A percentile compares a stretch with the other conserved stretches of the same genome.
phyloP scores from a whole-genome alignment of 1,140 invertebrate genomes.

The Phymorhynchus buccinoides region DNA sequence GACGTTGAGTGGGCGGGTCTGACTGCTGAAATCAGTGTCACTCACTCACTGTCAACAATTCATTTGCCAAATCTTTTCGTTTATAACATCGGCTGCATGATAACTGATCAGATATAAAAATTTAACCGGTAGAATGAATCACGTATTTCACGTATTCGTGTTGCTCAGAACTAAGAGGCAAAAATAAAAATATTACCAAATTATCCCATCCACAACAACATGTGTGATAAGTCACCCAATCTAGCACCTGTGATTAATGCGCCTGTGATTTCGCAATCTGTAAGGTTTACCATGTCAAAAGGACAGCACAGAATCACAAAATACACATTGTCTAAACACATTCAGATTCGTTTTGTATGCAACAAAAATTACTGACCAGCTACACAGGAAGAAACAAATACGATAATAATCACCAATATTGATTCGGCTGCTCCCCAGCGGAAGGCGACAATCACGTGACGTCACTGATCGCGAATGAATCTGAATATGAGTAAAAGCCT shows the following conservation, averaged over 20 bases:
- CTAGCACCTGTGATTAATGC: neutral
- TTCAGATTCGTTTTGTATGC: neutral
- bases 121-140: too few species aligned
- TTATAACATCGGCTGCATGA: too few species aligned
- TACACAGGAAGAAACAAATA: neutral
- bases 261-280: neutral
- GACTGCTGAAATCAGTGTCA: neutral
- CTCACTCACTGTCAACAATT: too few species aligned
- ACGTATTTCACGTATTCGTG: too few species aligned
- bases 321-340: neutral
- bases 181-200: too few species aligned
- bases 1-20: neutral
- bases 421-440: conserved; percentile 1
- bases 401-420: neutral
- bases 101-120: too few species aligned
- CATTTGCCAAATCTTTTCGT: too few species aligned
- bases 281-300: neutral
- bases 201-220: too few species aligned
- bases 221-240: too few species aligned
- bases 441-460: conserved; percentile 6
- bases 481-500: neutral
- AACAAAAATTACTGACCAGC: neutral
- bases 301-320: neutral
- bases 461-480: neutral
- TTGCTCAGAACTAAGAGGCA: too few species aligned